A percentile compares a stretch with the other conserved stretches of the same genome.
Evolutionary conservation across 2,888 invertebrate species (phyloP).

Genomic region (Capitulum mitella): DNA sequence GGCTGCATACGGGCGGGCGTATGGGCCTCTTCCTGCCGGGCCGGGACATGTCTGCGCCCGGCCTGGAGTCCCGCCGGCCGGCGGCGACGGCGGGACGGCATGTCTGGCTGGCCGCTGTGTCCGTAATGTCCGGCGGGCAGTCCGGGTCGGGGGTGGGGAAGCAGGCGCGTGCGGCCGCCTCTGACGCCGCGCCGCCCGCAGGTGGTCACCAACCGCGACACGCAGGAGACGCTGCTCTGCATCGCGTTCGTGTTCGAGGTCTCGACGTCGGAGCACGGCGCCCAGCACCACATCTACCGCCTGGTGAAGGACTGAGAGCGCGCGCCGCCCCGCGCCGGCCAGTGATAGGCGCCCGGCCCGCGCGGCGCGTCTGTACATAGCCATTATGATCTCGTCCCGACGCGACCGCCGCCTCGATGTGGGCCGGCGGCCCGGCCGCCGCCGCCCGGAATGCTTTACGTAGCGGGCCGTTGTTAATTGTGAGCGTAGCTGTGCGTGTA

Average conservation of each 20-base stretch:
- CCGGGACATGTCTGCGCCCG: too few relatives aligned
- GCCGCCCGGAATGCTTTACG: background rate
- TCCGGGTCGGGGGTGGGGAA: too few relatives aligned
- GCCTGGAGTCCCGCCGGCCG: too few relatives aligned
- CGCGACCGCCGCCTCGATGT: background rate
- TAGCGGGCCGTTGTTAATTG: slow-evolving; percentile 2
- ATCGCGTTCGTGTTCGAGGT: slow-evolving; percentile 99
- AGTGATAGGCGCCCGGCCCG: background rate
- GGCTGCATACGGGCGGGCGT: too few relatives aligned
- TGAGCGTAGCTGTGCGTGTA: background rate
- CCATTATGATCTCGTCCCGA: background rate
- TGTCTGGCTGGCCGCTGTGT: too few relatives aligned
- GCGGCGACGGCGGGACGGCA: too few relatives aligned
- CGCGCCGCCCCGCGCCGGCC: background rate
- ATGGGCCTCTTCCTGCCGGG: too few relatives aligned
- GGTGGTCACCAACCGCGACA: slow-evolving; percentile 97
- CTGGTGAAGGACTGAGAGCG: slow-evolving; percentile 76
- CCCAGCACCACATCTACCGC: slow-evolving; percentile 97
- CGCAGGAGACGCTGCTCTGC: slow-evolving; percentile 94
- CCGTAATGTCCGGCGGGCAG: too few relatives aligned
- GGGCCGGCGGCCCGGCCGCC: background rate
- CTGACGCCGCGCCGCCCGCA: too few relatives aligned
- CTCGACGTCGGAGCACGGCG: slow-evolving; percentile 94
- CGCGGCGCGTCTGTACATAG: background rate
- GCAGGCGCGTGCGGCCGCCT: too few relatives aligned